Evolutionary conservation across 2,113 vertebrate genomes (phyloP), one percentile per base, ranked within the genome.

Genomic region (Pomatorhinus ruficollis): DNA sequence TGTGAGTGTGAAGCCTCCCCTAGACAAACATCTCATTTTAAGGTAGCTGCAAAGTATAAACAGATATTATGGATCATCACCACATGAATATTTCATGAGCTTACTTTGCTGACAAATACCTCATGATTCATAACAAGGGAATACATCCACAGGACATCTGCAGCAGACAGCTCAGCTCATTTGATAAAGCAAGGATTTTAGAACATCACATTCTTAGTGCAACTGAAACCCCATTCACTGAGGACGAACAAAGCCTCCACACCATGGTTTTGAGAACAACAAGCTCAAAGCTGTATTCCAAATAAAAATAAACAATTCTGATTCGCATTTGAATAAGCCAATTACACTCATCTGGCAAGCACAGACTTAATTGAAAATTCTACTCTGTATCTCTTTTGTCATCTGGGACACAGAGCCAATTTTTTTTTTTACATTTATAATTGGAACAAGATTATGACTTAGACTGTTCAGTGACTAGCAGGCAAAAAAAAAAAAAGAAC

Each of bases 91-190:
- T 92, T 80, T 93, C 12, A 94, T 69, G 44, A 77, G 59, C 83
- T 85, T 80, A 79, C 81, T 79, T 53, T 33, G 10, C 79, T 91
- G 82, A 91, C 78, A 94, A 95, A 93, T 80, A 81, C 75, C 90
- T 88, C 59, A 54, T 89, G 80, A 87, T 86, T 91, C 64, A 70
- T 70, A 90, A 90, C 53, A 78, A 53, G 72, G 50, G 80, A 85
- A 93, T 68, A 94, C 78, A 80, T 63, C 70, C 84, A 94, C 31
- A 42, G 56, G 53, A 87, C 87, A 95, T 75, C 82, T 90, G 84
- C 76, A 93, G 56, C 72, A 91, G 72, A 45, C 35, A 83, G 75
- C 37, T 91, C 47, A 64, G 87, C 61, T 91, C 65, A 70, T 65
- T 28, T 69, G 30, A 90, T 80, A 71, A 96, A 56, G 59, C 24